Conservation (phyloP, 2,888 invertebrate species). For the Dryomyza anilis region DNA sequence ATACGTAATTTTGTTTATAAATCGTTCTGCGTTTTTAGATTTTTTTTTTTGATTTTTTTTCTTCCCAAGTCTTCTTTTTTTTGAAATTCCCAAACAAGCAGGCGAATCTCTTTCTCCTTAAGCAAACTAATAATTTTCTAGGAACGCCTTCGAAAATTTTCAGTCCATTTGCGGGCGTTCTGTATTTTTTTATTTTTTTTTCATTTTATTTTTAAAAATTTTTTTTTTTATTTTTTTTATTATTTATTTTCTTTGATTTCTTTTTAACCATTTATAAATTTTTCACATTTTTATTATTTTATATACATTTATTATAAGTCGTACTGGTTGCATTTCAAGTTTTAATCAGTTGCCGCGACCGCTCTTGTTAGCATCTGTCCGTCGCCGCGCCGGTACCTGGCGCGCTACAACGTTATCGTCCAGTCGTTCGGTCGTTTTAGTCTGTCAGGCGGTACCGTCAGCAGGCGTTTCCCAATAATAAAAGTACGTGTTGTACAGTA, state of each 20-base stretch:
- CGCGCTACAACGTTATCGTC: neutral
- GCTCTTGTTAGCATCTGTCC: conserved; percentile 10
- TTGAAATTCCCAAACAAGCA: neutral
- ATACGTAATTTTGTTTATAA: conserved; percentile 38
- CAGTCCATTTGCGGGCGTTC: conserved; percentile 12
- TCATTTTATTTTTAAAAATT: neutral
- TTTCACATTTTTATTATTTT: neutral
- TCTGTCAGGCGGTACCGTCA: neutral
- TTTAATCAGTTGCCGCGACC: conserved; percentile 3
- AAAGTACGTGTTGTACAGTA: neutral
- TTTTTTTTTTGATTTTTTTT: conserved; percentile 18
- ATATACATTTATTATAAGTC: neutral
- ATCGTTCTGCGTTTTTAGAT: conserved; percentile 28
- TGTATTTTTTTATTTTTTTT: neutral
- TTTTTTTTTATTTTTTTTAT: neutral
- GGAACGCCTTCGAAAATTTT: conserved; percentile 45
- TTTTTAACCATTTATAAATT: neutral
- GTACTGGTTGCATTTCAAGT: conserved; percentile 1
- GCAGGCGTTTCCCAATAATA: neutral
- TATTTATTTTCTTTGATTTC: neutral
- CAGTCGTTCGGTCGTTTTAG: too few relatives aligned
- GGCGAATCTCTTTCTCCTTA: conserved; percentile 36
- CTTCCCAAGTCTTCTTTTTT: neutral
- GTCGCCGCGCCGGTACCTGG: neutral
- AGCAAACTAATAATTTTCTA: conserved; percentile 53